These are phyloP conservation scores for Formica aserva DNA, from an alignment of 2,888 invertebrate species.

Conservation along the genomic window DNA sequence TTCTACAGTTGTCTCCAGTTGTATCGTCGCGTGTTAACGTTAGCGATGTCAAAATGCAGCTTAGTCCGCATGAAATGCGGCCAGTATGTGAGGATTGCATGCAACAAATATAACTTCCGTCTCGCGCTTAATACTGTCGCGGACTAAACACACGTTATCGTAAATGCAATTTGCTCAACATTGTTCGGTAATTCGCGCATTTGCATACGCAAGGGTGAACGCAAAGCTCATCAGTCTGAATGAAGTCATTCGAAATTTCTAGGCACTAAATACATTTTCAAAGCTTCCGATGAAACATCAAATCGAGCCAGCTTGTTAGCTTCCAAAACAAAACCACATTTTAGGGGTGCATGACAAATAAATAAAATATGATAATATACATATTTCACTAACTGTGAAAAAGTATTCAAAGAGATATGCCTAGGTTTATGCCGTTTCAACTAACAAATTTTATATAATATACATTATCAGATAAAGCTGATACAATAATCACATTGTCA, in stretches of 20 bases:
- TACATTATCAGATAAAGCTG: neutral
- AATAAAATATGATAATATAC: neutral
- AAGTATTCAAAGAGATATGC: neutral
- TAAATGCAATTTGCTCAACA: slow-evolving; percentile 37
- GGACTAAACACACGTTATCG: slow-evolving; percentile 37
- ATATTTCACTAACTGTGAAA: neutral
- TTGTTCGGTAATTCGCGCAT: slow-evolving; percentile 4
- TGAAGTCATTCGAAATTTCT: neutral
- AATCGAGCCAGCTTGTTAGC: neutral
- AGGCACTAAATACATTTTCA: neutral
- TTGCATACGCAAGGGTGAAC: neutral
- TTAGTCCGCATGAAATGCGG: slow-evolving; percentile 50
- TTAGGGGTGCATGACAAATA: neutral
- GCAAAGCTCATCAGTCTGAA: neutral
- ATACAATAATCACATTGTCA: slow-evolving; percentile 1
- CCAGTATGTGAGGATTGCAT: neutral
- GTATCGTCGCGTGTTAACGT: slow-evolving; percentile 50
- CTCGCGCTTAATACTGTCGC: slow-evolving; percentile 28
- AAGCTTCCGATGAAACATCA: neutral
- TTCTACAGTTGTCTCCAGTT: slow-evolving; percentile 70
- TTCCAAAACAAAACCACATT: neutral
- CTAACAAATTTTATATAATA: neutral
- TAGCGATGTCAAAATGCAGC: slow-evolving; percentile 51
- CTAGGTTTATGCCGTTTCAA: neutral
- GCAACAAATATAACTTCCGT: slow-evolving; percentile 38